Evolutionary conservation across 2,888 invertebrate species (phyloP), one percentile per base, ranked within the genome.

Genomic region (Mesochorus sp.): DNA sequence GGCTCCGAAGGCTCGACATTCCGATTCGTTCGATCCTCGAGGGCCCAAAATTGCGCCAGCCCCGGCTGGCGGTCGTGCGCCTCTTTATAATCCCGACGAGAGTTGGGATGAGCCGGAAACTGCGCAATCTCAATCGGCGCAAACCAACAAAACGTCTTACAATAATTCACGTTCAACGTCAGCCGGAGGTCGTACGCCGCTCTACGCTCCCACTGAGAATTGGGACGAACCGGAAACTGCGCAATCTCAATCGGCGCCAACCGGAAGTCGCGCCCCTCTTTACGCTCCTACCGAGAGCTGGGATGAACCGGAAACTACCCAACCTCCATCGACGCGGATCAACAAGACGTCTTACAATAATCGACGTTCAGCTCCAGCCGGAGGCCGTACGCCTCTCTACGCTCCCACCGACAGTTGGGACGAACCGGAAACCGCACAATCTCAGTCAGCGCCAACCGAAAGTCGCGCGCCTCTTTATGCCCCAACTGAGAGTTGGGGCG

Each of bases 401-500:
- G 44, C n/a, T 44, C 5, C 44, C 14, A 49, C 26, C 24, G 42
- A 42, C 3, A 61, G 61, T 28, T 61, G 61, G 61, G 66, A 66
- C 24, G 57, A 57, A 1, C 49, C 64, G 10, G 59, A 39, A n/a
- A 2, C 19, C n/a, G n/a, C n/a, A 26, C 1, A 51, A 51, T n/a
- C n/a, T n/a, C n/a, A n/a, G n/a, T n/a, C n/a, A 1, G 39, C 2
- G 12, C 6, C 39, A 39, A 4, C 12, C 1, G 61, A 44, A 5
- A 31, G 31, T 12, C 62, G 55, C 1, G 26, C 55, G 1, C 64
- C 72, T 8, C 10, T 57, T 8, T 73, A 31, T n/a, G 49, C 31
- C 19, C 14, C 39, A n/a, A 57, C 37, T 19, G 62, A 72, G 17
- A 55, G 62, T 8, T 64, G 62, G 62, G 73, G 66, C 47, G 49